phyloP scores from a whole-genome alignment of 2,888 invertebrate genomes.

The Germaria angustata region DNA sequence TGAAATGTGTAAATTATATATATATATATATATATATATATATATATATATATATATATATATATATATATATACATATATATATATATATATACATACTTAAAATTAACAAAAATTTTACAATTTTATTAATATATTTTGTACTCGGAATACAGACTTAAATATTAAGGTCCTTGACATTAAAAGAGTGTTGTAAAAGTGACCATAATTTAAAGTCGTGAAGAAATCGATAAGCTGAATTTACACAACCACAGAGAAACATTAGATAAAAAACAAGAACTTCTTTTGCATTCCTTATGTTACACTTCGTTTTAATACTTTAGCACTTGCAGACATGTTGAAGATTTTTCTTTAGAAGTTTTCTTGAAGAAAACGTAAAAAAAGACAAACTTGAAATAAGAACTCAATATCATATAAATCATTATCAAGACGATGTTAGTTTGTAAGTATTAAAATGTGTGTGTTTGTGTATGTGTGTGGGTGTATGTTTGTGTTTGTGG shows the following conservation, averaged over 20 bases:
- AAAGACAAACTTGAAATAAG: slow-evolving; percentile 6
- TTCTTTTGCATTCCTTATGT: slow-evolving; percentile 42
- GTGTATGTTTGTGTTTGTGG: neutral
- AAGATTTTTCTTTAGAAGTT: slow-evolving; percentile 39
- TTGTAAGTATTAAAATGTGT: neutral
- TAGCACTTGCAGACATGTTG: slow-evolving; percentile 36
- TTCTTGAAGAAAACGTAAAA: neutral
- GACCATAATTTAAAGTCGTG: slow-evolving; percentile 51
- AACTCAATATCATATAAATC: slow-evolving; percentile 53
- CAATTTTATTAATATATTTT: neutral
- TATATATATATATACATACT: too few relatives aligned
- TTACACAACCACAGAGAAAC: neutral
- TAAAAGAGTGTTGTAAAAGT: slow-evolving; percentile 42
- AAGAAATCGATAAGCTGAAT: slow-evolving; percentile 13
- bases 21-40: too few relatives aligned
- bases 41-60: too few relatives aligned
- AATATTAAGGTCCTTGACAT: slow-evolving; percentile 8
- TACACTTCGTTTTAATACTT: slow-evolving; percentile 38
- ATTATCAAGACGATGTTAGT: slow-evolving; percentile 3
- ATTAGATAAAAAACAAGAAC: slow-evolving; percentile 16
- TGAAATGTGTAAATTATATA: too few relatives aligned
- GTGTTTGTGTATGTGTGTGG: neutral
- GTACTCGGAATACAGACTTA: neutral
- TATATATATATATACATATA: too few relatives aligned
- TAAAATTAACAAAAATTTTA: too few relatives aligned